Conservation (phyloP, 2,888 invertebrate genomes). For the Chymomyza caudatula region DNA sequence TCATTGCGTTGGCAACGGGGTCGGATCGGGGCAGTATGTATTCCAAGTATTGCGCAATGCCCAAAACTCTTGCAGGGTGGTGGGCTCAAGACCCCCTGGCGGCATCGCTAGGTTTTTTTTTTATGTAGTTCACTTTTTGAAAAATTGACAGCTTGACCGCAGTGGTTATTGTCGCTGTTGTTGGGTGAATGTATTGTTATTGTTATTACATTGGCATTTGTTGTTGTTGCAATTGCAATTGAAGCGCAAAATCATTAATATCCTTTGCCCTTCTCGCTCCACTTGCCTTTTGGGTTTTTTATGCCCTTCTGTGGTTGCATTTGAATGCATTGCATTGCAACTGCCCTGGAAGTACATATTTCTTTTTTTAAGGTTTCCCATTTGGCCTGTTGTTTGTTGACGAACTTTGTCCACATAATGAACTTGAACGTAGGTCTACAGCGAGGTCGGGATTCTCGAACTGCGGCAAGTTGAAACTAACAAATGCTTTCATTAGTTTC, state of each 20-base stretch:
- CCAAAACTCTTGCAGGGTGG: not conserved
- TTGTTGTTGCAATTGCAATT: constrained; percentile 62
- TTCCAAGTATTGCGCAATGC: no score
- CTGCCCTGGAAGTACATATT: constrained; percentile 4
- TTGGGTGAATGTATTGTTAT: constrained; percentile 62
- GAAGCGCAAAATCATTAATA: constrained; percentile 76
- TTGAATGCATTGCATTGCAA: constrained; percentile 26
- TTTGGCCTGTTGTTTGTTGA: constrained; percentile 37
- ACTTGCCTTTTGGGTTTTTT: constrained; percentile 22
- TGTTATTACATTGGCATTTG: constrained; percentile 52
- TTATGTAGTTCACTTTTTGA: constrained; percentile 65
- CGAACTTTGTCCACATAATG: constrained; percentile 47
- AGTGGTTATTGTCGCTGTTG: constrained; percentile 45
- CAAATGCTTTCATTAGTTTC: no score
- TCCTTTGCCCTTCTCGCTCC: constrained; percentile 50
- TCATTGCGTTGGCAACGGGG: constrained; percentile 64
- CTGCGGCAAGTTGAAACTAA: not conserved
- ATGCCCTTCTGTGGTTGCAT: constrained; percentile 35
- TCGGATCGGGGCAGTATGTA: not conserved
- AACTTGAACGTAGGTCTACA: constrained; percentile 16
- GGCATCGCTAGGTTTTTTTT: constrained; percentile 44
- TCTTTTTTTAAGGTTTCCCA: constrained; percentile 60
- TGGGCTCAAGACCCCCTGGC: not conserved
- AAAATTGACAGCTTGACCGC: constrained; percentile 75
- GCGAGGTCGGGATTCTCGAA: not conserved